Conservation (phyloP, 2,888 invertebrate species). For the Nymphalis polychloros region DNA sequence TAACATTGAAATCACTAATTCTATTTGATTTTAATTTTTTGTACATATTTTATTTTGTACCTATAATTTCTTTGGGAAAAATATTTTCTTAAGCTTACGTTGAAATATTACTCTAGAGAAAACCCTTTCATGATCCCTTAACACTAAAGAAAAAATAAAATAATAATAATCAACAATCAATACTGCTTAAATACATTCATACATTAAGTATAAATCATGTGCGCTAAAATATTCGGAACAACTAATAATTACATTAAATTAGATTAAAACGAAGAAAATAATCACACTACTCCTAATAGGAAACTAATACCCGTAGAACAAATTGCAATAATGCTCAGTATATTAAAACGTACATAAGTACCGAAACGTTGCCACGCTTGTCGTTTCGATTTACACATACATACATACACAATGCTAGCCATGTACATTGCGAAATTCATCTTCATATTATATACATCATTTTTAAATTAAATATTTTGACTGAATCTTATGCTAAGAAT, state of each 20-base stretch:
- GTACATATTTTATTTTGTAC: conserved; percentile 79
- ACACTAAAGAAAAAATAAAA: conserved; percentile 68
- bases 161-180: conserved; percentile 80
- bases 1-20: conserved; percentile 72
- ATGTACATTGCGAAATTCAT: conserved; percentile 65
- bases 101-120: conserved; percentile 49
- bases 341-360: conserved; percentile 15
- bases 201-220: conserved; percentile 61
- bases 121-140: conserved; percentile 65
- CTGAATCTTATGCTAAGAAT: conserved; percentile 51
- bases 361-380: conserved; percentile 26
- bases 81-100: conserved; percentile 58
- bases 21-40: conserved; percentile 67
- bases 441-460: conserved; percentile 51
- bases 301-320: conserved; percentile 83
- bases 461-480: conserved; percentile 56
- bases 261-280: conserved; percentile 70
- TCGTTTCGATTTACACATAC: conserved; percentile 25
- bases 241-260: conserved; percentile 52
- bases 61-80: conserved; percentile 81
- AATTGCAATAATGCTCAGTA: conserved; percentile 68
- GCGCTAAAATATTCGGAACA: conserved; percentile 68
- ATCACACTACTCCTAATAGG: conserved; percentile 78
- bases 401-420: conserved; percentile 36
- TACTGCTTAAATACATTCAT: conserved; percentile 60